Evolutionary conservation across 1,140 invertebrate species (phyloP).

Genomic region (Carposina sasakii): DNA sequence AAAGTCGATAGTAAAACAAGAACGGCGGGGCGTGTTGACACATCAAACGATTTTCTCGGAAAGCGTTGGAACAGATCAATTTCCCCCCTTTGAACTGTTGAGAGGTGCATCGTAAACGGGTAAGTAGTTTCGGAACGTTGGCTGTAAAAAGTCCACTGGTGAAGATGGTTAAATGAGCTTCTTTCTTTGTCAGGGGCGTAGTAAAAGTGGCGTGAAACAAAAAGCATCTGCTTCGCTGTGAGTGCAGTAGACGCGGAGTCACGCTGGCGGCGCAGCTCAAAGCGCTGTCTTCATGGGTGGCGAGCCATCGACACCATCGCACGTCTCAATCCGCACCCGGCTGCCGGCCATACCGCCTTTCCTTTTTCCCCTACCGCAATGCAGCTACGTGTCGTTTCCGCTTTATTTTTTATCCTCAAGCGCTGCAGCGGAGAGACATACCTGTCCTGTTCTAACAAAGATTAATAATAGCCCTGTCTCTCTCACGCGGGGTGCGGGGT

Average conservation of each 20-base stretch:
- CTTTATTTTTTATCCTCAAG: slow-evolving; percentile 67
- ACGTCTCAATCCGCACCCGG: slow-evolving; percentile 64
- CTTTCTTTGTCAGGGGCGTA: slow-evolving; percentile 53
- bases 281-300: slow-evolving; percentile 80
- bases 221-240: slow-evolving; percentile 42
- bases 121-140: slow-evolving; percentile 65
- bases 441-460: slow-evolving; percentile 49
- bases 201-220: slow-evolving; percentile 66
- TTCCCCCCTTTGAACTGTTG: slow-evolving; percentile 59
- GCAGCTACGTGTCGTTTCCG: slow-evolving; percentile 72
- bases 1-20: slow-evolving; percentile 26
- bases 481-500: slow-evolving; percentile 32
- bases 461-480: slow-evolving; percentile 42
- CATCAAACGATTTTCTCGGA: slow-evolving; percentile 54
- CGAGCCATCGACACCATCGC: slow-evolving; percentile 72
- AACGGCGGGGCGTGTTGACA: slow-evolving; percentile 48
- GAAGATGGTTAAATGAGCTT: slow-evolving; percentile 42
- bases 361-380: slow-evolving; percentile 72
- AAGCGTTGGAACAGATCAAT: slow-evolving; percentile 49
- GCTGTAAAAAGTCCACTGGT: slow-evolving; percentile 46
- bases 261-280: slow-evolving; percentile 76
- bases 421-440: slow-evolving; percentile 66
- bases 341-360: slow-evolving; percentile 63
- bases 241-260: slow-evolving; percentile 54
- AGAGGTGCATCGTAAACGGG: slow-evolving; percentile 50